Conservation (phyloP, 1,140 invertebrate genomes). For the Drosophila melanica region DNA sequence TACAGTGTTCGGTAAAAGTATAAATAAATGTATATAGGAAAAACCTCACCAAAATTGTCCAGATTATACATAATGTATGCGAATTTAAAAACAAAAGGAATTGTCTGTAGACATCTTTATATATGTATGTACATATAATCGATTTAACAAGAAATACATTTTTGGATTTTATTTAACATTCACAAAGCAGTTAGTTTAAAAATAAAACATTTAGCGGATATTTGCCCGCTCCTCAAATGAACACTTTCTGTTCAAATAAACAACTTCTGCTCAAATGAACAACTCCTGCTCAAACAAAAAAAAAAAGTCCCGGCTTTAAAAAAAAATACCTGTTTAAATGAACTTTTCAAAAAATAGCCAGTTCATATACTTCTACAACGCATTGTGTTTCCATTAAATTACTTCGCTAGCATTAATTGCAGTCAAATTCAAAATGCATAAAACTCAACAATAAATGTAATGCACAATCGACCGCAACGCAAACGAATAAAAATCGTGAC, state of each 20-base stretch:
- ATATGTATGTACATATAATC: too few species aligned
- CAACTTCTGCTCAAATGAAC: neutral
- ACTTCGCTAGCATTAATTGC: conserved; percentile 34
- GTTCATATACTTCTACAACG: conserved; percentile 3
- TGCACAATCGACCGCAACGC: conserved; percentile 40
- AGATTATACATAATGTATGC: neutral
- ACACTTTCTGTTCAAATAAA: neutral
- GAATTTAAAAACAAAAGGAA: neutral
- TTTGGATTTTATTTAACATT: too few species aligned
- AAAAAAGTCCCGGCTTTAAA: neutral
- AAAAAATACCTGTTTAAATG: neutral
- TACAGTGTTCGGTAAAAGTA: conserved; percentile 12
- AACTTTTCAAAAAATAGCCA: neutral
- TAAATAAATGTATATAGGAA: neutral
- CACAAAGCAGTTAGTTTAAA: too few species aligned
- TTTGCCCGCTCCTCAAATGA: too few species aligned
- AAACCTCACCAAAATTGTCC: neutral
- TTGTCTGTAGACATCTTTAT: neutral
- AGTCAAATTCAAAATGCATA: conserved; percentile 37
- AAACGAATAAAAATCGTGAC: conserved; percentile 56
- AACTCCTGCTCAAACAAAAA: too few species aligned
- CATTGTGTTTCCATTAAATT: conserved; percentile 38
- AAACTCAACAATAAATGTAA: conserved; percentile 45
- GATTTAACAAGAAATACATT: too few species aligned
- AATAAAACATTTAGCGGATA: too few species aligned